Evolutionary conservation across 2,797 vertebrate genomes (phyloP), one percentile per base, ranked within the genome.

Genomic region (Orientallactaga sibirica): DNA sequence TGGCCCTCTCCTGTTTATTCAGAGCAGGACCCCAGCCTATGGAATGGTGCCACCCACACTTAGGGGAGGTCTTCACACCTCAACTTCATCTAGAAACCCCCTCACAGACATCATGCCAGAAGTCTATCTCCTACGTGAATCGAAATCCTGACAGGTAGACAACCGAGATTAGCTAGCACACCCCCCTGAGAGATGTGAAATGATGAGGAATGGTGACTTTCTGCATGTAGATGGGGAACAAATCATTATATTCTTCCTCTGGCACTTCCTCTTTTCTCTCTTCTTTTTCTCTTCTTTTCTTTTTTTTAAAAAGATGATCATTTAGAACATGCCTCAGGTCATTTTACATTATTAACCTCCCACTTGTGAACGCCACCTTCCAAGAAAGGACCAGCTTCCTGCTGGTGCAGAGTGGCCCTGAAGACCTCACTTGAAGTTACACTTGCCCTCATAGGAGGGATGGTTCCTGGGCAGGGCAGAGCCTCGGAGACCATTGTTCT

Each of bases 291-390:
- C 33, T 37, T 37, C 33, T 37, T 37, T 37, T 12, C 70, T 80
- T 55, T 73, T 67, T 74, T 55, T 37, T 37, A 37, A 37, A 70
- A 0, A 9, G 16, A 6, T 2, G 0, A 20, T 80, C 5, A 93
- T 84, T 88, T 88, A 88, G 91, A 94, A 70, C 43, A 80, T 62
- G 68, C 67, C 88, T 62, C 25, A 5, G 95, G 88, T 79, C 76
- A 70, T 52, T 61, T 76, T 91, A 83, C 87, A 70, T 92, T 86
- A 86, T 80, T 92, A 58, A 52, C 80, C 79, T 71, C 67, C 78
- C 15, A 5, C 48, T 64, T 61, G 86, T 20, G 55, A 64, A 37
- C 0, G 18, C 4, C 8, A 55, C 12, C 9, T 55, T 80, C 9
- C 43, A 73, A 29, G 68, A 70, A 20, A 33, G 22, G 67, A 33